These are phyloP conservation scores for Corynorhinus townsendii DNA, from an alignment of 2,113 vertebrate species.

Conservation along the genomic window DNA sequence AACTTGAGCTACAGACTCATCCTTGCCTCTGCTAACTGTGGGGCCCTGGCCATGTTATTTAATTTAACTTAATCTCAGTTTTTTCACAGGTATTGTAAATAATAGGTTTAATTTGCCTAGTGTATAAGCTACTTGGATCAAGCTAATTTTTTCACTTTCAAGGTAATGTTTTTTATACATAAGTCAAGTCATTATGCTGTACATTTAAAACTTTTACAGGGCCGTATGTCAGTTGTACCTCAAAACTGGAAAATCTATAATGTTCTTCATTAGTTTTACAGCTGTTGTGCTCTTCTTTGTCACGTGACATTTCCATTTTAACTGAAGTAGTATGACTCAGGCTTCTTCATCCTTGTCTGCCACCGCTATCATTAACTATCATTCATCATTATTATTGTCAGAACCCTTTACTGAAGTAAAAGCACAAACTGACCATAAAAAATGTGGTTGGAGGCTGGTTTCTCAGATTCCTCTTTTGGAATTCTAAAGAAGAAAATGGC, in stretches of 20 bases:
- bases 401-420: not conserved
- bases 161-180: not conserved
- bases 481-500: not conserved
- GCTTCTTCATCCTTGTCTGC: not conserved
- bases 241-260: not conserved
- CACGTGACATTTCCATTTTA: not conserved
- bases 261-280: not conserved
- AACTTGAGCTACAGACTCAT: not conserved
- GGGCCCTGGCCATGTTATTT: not conserved
- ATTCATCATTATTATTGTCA: not conserved
- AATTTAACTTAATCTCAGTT: not conserved
- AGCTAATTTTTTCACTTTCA: not conserved
- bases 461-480: not conserved
- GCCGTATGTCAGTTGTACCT: not conserved
- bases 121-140: not conserved
- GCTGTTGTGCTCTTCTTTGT: not conserved
- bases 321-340: not conserved
- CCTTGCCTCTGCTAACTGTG: not conserved
- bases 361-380: not conserved
- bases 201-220: not conserved
- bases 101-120: not conserved
- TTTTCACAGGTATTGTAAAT: not conserved
- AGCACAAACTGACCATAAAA: not conserved
- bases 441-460: not conserved
- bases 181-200: not conserved